These are phyloP conservation scores for Hucho hucho DNA, from an alignment of 2,113 vertebrate species.

Conservation along the genomic window DNA sequence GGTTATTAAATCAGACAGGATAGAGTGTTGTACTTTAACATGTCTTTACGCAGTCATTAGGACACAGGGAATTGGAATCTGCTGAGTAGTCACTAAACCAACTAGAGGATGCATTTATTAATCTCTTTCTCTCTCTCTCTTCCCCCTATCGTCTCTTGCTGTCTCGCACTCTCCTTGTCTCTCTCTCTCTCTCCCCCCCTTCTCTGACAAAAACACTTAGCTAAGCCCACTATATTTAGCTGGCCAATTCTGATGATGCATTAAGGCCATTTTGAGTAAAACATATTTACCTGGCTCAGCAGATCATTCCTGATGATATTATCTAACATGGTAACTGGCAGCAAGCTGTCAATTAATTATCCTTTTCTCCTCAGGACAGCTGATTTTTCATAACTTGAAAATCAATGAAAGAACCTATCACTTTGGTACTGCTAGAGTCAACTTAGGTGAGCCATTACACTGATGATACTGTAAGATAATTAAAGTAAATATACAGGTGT, in stretches of 20 bases:
- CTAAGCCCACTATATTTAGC: slow-evolving; percentile 37
- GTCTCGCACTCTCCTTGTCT: not conserved
- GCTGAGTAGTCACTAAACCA: not conserved
- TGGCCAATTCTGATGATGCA: slow-evolving; percentile 25
- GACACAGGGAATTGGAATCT: slow-evolving; percentile 37
- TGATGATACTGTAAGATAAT: not conserved
- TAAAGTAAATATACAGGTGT: not conserved
- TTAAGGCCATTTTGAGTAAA: slow-evolving; percentile 31
- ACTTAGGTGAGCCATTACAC: too few species aligned
- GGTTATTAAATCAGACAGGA: slow-evolving; percentile 22
- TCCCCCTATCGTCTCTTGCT: not conserved
- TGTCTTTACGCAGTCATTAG: slow-evolving; percentile 25
- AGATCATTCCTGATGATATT: slow-evolving; percentile 29
- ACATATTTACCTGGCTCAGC: slow-evolving; percentile 41
- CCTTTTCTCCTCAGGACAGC: slow-evolving; percentile 3
- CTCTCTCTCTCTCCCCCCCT: not conserved
- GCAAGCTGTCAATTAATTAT: slow-evolving; percentile 7
- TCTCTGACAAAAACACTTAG: slow-evolving; percentile 31
- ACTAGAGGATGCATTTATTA: too few species aligned
- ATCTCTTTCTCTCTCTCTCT: not conserved
- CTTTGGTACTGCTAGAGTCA: too few species aligned
- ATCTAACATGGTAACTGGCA: slow-evolving; percentile 15
- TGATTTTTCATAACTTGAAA: slow-evolving; percentile 28
- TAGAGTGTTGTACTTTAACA: slow-evolving; percentile 1
- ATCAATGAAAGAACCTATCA: slow-evolving; percentile 11